Percentiles rank a stretch among this genome's conserved stretches.
Conservation (phyloP, 2,113 vertebrate genomes). For the Mastomys natalensis region DNA sequence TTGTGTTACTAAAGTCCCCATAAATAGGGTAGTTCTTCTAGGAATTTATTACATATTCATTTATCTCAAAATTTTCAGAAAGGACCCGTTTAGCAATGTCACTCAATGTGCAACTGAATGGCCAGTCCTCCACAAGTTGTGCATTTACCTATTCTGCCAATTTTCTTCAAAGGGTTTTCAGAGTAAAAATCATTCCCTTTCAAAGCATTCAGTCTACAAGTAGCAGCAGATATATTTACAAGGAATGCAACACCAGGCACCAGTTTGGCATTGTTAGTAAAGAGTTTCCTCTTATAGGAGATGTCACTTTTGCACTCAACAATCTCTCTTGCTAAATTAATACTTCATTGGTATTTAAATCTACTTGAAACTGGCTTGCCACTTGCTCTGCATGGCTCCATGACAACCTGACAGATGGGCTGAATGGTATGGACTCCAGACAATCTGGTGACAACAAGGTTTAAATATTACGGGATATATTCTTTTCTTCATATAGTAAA, state of each 20-base stretch:
- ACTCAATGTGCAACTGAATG: neutral
- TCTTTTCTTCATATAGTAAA: conserved; percentile 54
- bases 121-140: conserved; percentile 5
- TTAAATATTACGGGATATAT: conserved; percentile 57
- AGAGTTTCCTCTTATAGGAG: conserved; percentile 77
- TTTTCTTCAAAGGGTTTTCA: conserved; percentile 58
- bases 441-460: conserved; percentile 67
- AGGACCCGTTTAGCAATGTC: neutral
- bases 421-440: conserved; percentile 69
- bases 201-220: conserved; percentile 61
- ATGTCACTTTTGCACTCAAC: conserved; percentile 74
- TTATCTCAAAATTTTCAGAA: conserved; percentile 32
- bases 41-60: neutral
- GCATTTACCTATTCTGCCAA: neutral
- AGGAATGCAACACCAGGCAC: conserved; percentile 56
- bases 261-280: conserved; percentile 73
- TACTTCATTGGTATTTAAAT: conserved; percentile 80
- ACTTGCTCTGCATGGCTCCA: conserved; percentile 66
- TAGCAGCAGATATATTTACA: conserved; percentile 73
- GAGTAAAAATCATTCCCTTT: conserved; percentile 50
- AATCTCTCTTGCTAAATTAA: conserved; percentile 79
- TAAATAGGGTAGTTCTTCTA: neutral
- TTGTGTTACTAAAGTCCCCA: neutral
- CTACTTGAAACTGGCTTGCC: conserved; percentile 76
- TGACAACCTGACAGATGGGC: conserved; percentile 80